Base-by-base conservation (phyloP, 2,797 vertebrate species). In the Bovichtus variegatus region DNA sequence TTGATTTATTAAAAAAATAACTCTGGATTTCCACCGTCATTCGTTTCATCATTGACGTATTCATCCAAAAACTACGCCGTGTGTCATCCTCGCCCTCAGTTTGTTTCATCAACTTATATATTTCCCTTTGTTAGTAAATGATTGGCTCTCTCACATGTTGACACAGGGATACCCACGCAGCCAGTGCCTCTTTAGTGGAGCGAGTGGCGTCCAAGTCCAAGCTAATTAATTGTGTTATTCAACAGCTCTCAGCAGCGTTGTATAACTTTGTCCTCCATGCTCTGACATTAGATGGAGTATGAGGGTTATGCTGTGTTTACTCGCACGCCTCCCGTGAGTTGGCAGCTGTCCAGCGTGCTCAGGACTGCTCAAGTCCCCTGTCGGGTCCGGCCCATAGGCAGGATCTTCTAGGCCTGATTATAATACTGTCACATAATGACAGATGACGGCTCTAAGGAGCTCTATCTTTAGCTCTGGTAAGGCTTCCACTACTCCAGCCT, bases 401-500 rank as follows among this genome's bases (percentile, higher is more conserved):
- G 87, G 86, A 89, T 91, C 87, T 82, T 87, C 81, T 73, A 63
- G 84, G 78, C 86, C 80, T 93, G 91, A 92, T 93, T 94, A 93
- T 89, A 93, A 91, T 86, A 91, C 87, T 93, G 93, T 92, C 90
- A 87, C 70, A 71, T 73, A 76, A 91, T 93, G 91, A 95, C 86
- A 87, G 82, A 95, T 94, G 90, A 89, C 88, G 50, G 73, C 74
- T 88, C 82, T 87, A 71, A 87, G 85, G 72, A 82, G 73, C 83
- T 86, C 93, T 93, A 94, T 93, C 85, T 94, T 93, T 93, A 94
- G 92, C 91, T 78, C 76, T 77, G 86, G 82, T 84, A 84, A 85
- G 86, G 74, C 84, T 58, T 72, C 65, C 29, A 47, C 77, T 76
- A 75, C 84, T 86, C 67, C 71, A 87, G 82, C 81, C 80, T 89